Evolutionary conservation across 2,888 invertebrate species (phyloP).

Genomic region (Steromphala cineraria): DNA sequence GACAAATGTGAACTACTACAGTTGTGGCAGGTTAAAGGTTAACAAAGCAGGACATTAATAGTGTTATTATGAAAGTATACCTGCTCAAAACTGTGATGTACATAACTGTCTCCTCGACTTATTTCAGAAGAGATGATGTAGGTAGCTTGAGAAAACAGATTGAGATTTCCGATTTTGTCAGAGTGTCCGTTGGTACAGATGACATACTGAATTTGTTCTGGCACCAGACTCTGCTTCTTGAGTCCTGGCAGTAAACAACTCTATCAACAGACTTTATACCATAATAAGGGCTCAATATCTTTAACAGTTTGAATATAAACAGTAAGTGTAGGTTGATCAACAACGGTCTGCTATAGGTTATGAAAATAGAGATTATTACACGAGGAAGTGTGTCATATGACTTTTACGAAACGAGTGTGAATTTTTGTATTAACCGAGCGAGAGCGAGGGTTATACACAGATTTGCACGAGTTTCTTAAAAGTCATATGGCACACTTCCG

Average conservation of each 20-base stretch:
- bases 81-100: conserved; percentile 82
- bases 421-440: too few relatives aligned
- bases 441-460: too few relatives aligned
- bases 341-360: too few relatives aligned
- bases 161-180: conserved; percentile 95
- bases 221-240: conserved; percentile 44
- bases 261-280: background rate
- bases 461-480: too few relatives aligned
- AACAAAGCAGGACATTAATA: background rate
- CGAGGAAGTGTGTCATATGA: too few relatives aligned
- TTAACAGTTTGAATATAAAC: too few relatives aligned
- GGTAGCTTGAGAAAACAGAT: conserved; percentile 88
- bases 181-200: conserved; percentile 93
- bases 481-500: too few relatives aligned
- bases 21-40: background rate
- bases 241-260: conserved; percentile 49
- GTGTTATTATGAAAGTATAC: conserved; percentile 38
- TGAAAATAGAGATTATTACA: too few relatives aligned
- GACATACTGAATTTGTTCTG: conserved; percentile 68
- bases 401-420: too few relatives aligned
- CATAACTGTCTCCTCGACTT: conserved; percentile 83
- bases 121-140: conserved; percentile 89
- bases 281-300: background rate
- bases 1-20: too few relatives aligned
- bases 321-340: too few relatives aligned